These are phyloP conservation scores for Drosophila arawakana DNA, from an alignment of 1,140 invertebrate genomes.

Conservation along the genomic window DNA sequence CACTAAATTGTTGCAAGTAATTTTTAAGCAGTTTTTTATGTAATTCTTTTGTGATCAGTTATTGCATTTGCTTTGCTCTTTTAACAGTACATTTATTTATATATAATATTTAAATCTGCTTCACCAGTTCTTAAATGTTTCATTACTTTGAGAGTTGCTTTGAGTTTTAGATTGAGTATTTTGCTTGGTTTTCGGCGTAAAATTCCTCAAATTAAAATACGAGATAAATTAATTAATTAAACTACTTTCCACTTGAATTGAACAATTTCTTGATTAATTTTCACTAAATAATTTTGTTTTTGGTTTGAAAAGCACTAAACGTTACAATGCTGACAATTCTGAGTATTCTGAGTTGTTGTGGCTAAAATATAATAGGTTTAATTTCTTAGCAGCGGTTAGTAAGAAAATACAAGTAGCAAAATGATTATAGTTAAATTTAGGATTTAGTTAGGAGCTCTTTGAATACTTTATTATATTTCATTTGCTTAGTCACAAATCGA, in stretches of 20 bases:
- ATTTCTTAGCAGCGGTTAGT: slow-evolving; percentile 61
- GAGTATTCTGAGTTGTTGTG: slow-evolving; percentile 68
- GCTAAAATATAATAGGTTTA: slow-evolving; percentile 52
- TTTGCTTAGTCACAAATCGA: slow-evolving; percentile 62
- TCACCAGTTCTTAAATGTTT: slow-evolving; percentile 53
- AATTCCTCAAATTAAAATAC: slow-evolving; percentile 58
- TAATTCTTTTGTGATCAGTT: slow-evolving; percentile 58
- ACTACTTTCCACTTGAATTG: slow-evolving; percentile 45
- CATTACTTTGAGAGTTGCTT: slow-evolving; percentile 35
- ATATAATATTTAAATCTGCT: slow-evolving; percentile 60
- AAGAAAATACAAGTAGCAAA: slow-evolving; percentile 76
- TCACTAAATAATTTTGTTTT: slow-evolving; percentile 47
- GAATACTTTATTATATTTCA: slow-evolving; percentile 14
- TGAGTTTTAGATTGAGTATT: slow-evolving; percentile 74
- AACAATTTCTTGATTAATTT: slow-evolving; percentile 40
- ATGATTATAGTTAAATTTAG: slow-evolving; percentile 69
- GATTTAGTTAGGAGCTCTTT: slow-evolving; percentile 41
- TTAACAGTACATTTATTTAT: slow-evolving; percentile 61
- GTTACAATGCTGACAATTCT: slow-evolving; percentile 60
- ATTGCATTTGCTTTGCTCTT: slow-evolving; percentile 67
- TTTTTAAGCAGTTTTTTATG: slow-evolving; percentile 71
- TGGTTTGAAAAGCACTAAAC: slow-evolving; percentile 73
- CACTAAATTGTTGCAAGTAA: slow-evolving; percentile 74
- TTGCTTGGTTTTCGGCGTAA: slow-evolving; percentile 62
- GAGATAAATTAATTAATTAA: slow-evolving; percentile 73